Percentiles rank a stretch among this genome's conserved stretches.
Evolutionary conservation across 2,888 invertebrate species (phyloP).

Genomic region (Tetropium fuscum): DNA sequence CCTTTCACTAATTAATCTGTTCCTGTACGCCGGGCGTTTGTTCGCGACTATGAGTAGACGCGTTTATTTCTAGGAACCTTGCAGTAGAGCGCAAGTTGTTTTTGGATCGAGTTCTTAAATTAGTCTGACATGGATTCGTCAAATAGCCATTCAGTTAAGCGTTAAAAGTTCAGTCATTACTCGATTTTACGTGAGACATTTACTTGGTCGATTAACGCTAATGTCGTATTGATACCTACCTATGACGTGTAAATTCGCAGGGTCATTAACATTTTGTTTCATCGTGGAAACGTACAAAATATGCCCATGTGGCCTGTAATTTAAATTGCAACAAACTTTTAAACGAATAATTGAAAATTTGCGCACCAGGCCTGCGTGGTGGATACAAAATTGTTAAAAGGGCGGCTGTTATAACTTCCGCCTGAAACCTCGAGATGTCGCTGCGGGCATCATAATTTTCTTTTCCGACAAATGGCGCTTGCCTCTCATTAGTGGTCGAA

Average conservation of each 20-base stretch:
- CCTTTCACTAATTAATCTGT: no score
- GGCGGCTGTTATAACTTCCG: slow-evolving; percentile 20
- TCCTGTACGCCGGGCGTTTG: background rate
- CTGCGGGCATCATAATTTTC: background rate
- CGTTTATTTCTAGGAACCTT: slow-evolving; percentile 7
- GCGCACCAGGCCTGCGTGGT: slow-evolving; percentile 19
- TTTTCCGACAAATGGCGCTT: no score
- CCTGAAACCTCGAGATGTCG: slow-evolving; percentile 23
- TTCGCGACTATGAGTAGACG: background rate
- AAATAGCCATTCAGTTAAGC: slow-evolving; percentile 32
- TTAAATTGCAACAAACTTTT: slow-evolving; percentile 19
- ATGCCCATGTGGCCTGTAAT: no score
- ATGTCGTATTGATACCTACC: background rate
- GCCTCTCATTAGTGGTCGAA: no score
- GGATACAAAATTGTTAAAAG: slow-evolving; percentile 18
- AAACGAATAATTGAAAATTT: slow-evolving; percentile 7
- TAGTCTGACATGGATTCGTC: slow-evolving; percentile 40
- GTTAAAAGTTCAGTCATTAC: slow-evolving; percentile 31
- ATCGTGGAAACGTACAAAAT: no score
- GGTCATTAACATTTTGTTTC: no score
- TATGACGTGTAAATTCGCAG: slow-evolving; percentile 1
- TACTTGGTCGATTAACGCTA: slow-evolving; percentile 8
- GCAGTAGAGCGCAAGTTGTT: slow-evolving; percentile 23
- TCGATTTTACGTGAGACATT: slow-evolving; percentile 9
- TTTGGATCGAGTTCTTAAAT: slow-evolving; percentile 33